Evolutionary conservation across 2,113 vertebrate species (phyloP), one percentile per base, ranked within the genome.

Genomic region (Notarius lentiginosus): DNA sequence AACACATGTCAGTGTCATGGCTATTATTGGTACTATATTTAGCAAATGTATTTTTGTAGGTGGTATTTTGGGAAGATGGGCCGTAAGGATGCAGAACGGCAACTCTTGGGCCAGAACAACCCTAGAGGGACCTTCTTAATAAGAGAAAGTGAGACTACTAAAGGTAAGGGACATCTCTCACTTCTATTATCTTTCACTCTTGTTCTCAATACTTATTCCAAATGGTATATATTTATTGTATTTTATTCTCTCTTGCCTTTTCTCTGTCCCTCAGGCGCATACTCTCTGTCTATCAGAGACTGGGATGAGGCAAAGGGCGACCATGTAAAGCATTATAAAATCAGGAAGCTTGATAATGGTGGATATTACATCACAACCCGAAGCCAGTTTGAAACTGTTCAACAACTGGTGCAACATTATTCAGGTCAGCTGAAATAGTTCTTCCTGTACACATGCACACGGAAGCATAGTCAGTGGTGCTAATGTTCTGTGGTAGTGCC

Each of bases 241-340:
- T 58, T 76, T 68, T 49, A 18, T 65, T 63, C 18, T 56, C 12
- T 18, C 53, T 55, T 22, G 24, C 9, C 63, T 14, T 24, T 34
- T 20, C 53, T 4, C 82, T 56, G 72, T 56, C 49, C 53, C 56
- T 1, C 90, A 99, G 98, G 98, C 5, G 98, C 98, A 68, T 99
- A 97, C 92, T 99, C 97, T 58, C 94, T 99, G 88, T 99, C 98
- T 82, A 97, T 99, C 91, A 96, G 96, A 12, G 98, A 99, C 90
- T 99, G 97, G 96, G 98, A 99, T 0, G 96, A 97, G 53, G 92
- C 84, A 77, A 98, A 97, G 89, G 97, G 96, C 0, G 96, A 99
- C 81, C 98, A 99, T 0, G 95, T 99, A 76, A 99, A 99, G 92
- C 98, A 99, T 95, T 99, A 99, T 93, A 99, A 99, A 93, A 98